These are phyloP conservation scores for Entomobrya proxima DNA, from an alignment of 2,888 invertebrate genomes.

Conservation along the genomic window DNA sequence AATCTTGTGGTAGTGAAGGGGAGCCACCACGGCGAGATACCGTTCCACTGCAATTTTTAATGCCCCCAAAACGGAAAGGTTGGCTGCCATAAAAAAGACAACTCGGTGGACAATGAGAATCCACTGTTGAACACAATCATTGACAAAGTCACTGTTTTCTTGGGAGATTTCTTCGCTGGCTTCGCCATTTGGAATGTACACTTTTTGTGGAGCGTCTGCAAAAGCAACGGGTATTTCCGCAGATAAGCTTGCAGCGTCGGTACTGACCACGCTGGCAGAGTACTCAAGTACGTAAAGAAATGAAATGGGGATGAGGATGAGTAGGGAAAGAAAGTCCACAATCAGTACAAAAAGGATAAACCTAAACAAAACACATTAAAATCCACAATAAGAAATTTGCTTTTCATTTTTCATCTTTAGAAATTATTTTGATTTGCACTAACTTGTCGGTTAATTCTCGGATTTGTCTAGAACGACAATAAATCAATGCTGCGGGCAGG, in stretches of 20 bases:
- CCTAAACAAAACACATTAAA: conserved; percentile 17
- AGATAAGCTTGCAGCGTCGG: not conserved
- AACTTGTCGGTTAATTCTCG: conserved; percentile 72
- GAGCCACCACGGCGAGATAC: conserved; percentile 71
- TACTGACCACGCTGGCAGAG: not conserved
- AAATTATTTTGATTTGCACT: conserved; percentile 5
- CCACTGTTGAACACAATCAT: conserved; percentile 58
- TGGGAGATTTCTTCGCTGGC: not conserved
- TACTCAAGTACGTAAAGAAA: conserved; percentile 47
- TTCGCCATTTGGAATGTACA: not conserved
- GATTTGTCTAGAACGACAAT: conserved; percentile 66
- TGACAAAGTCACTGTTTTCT: conserved; percentile 10
- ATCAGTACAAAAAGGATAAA: conserved; percentile 56
- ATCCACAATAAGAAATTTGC: not conserved
- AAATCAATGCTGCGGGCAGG: conserved; percentile 63
- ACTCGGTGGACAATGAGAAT: conserved; percentile 57
- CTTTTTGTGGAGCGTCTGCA: not conserved
- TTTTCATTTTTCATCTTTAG: not conserved
- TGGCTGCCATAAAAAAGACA: conserved; percentile 55
- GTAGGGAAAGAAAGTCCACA: conserved; percentile 36
- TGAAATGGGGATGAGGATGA: conserved; percentile 48
- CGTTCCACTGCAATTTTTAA: conserved; percentile 70
- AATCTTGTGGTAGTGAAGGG: conserved; percentile 72
- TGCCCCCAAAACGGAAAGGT: conserved; percentile 67
- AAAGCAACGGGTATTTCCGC: not conserved